Conservation (phyloP, 2,113 vertebrate genomes). For the Anthoscopus minutus region DNA sequence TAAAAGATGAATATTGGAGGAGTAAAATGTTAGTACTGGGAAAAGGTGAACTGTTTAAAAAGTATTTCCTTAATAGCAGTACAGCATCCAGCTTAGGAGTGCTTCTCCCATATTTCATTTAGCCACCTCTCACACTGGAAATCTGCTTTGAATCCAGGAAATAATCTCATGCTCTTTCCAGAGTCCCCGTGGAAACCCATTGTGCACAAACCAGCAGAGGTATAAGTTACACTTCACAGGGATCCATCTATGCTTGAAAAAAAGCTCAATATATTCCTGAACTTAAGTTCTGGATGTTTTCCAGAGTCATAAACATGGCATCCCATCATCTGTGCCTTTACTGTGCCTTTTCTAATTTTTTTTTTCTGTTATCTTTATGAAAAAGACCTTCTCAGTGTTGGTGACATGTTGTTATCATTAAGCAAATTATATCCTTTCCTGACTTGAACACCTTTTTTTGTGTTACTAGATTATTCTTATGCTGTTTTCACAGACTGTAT, state of each 20-base stretch:
- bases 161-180: background rate
- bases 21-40: background rate
- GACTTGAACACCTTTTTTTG: background rate
- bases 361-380: constrained; percentile 29
- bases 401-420: background rate
- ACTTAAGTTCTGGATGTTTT: constrained; percentile 22
- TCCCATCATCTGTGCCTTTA: constrained; percentile 13
- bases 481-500: constrained; percentile 29
- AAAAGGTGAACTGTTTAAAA: background rate
- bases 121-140: background rate
- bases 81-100: background rate
- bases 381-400: background rate
- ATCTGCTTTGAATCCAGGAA: constrained; percentile 5
- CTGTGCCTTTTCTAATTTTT: constrained; percentile 10
- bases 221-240: constrained; percentile 43
- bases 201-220: background rate
- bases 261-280: constrained; percentile 18
- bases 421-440: background rate
- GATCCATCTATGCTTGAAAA: background rate
- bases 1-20: background rate
- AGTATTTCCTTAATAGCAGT: background rate
- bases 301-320: constrained; percentile 32
- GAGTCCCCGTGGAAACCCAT: background rate
- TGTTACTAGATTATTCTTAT: background rate
- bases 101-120: background rate